Conservation (phyloP, 2,888 invertebrate species). For the Phymatocera aterrima region DNA sequence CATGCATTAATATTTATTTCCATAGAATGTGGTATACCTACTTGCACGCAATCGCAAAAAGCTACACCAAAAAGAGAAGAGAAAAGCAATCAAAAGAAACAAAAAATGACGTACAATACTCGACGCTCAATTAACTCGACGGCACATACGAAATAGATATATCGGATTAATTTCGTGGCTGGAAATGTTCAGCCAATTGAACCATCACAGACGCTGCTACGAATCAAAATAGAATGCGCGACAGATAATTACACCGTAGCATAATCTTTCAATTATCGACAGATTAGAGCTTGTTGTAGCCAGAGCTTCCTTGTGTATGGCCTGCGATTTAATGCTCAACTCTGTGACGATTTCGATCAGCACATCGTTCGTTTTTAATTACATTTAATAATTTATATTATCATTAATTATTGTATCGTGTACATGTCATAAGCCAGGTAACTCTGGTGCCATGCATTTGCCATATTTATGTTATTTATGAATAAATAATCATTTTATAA, state of each 20-base stretch:
- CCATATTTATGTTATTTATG: constrained; percentile 69
- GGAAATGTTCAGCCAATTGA: neutral
- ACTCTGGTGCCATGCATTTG: constrained; percentile 35
- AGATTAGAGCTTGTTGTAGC: neutral
- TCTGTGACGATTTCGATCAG: constrained; percentile 23
- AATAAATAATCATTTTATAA: constrained; percentile 66
- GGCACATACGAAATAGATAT: constrained; percentile 9
- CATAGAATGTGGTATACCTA: neutral
- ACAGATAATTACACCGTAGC: constrained; percentile 35
- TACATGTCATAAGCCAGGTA: constrained; percentile 35
- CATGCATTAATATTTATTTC: neutral
- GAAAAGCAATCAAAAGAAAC: neutral
- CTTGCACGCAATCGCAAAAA: constrained; percentile 14
- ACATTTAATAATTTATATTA: constrained; percentile 61
- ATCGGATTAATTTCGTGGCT: neutral
- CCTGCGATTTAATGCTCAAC: constrained; percentile 24
- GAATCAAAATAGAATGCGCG: constrained; percentile 36
- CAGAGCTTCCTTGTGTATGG: neutral
- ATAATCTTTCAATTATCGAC: constrained; percentile 10
- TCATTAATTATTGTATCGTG: constrained; percentile 51
- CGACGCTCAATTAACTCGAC: constrained; percentile 29
- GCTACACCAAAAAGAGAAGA: constrained; percentile 27
- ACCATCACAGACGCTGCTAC: neutral
- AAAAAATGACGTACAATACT: constrained; percentile 29
- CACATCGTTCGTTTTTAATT: constrained; percentile 42